Evolutionary conservation across 2,113 vertebrate genomes (phyloP).

Genomic region (Oncorhynchus clarkii): DNA sequence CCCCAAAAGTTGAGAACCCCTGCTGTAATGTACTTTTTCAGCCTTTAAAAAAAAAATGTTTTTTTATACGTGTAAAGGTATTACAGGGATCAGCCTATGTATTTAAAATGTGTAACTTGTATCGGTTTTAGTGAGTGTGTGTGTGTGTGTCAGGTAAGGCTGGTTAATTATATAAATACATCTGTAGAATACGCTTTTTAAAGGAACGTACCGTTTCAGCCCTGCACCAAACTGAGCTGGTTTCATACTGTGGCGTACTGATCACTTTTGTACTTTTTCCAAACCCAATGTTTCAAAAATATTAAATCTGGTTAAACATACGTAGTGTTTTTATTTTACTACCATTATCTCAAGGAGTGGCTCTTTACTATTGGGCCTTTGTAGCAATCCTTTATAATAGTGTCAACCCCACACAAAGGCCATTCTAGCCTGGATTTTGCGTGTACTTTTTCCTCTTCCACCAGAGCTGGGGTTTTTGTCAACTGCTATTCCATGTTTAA

Average conservation of each 20-base stretch:
- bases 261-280: constrained; percentile 97
- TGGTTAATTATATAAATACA: constrained; percentile 60
- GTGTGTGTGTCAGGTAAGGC: constrained; percentile 55
- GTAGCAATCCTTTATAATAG: too few relatives aligned
- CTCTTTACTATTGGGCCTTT: too few relatives aligned
- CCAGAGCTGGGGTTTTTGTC: too few relatives aligned
- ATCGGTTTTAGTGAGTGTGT: constrained; percentile 79
- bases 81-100: constrained; percentile 77
- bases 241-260: constrained; percentile 82
- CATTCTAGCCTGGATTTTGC: too few relatives aligned
- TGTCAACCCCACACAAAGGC: too few relatives aligned
- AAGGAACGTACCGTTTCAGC: constrained; percentile 76
- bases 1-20: too few relatives aligned
- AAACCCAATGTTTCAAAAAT: constrained; percentile 94
- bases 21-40: constrained; percentile 22
- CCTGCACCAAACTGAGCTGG: constrained; percentile 57
- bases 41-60: constrained; percentile 16
- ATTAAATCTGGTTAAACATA: constrained; percentile 83
- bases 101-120: constrained; percentile 88
- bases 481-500: too few relatives aligned
- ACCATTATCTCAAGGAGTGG: too few relatives aligned
- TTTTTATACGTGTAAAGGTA: constrained; percentile 70
- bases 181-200: constrained; percentile 73
- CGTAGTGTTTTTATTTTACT: constrained; percentile 23
- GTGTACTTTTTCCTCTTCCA: too few relatives aligned